Evolutionary conservation across 92 coral and sea anemone genomes (phyloP).

Genomic region (Paramuricea clavata): DNA sequence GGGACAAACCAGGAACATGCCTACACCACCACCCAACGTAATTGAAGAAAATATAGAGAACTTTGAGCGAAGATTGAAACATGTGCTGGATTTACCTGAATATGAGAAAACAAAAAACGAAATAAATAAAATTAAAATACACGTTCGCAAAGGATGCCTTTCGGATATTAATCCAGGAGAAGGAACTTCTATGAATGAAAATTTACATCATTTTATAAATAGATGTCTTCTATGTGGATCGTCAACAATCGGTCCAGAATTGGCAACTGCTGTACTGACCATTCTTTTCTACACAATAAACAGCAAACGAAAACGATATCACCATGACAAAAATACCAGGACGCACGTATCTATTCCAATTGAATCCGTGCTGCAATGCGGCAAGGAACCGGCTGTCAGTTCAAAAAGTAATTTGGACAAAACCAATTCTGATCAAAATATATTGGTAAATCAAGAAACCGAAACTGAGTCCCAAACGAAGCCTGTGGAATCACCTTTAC

Average conservation of each 20-base stretch:
- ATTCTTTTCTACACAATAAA: constrained; percentile 75
- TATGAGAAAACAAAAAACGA: too few species aligned
- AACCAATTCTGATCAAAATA: too few species aligned
- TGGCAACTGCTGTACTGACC: constrained; percentile 74
- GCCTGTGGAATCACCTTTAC: constrained; percentile 19
- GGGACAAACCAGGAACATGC: constrained; percentile 53
- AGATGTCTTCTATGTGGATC: constrained; percentile 75
- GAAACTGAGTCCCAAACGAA: too few species aligned
- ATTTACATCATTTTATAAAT: constrained; percentile 70
- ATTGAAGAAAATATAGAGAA: constrained; percentile 74
- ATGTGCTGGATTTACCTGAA: too few species aligned
- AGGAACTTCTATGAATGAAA: constrained; percentile 77
- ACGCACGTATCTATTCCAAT: too few species aligned
- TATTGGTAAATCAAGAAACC: too few species aligned
- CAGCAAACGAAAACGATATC: constrained; percentile 35
- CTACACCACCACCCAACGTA: constrained; percentile 59
- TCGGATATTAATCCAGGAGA: constrained; percentile 77
- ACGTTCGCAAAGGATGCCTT: constrained; percentile 72
- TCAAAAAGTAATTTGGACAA: too few species aligned
- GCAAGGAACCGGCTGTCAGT: constrained; percentile 1
- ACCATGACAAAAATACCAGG: constrained; percentile 54
- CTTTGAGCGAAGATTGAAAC: constrained; percentile 21
- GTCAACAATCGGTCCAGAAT: constrained; percentile 73
- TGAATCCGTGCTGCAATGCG: constrained; percentile 32
- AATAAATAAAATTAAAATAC: not conserved